Percentiles rank a stretch among this genome's conserved stretches.
Conservation (phyloP, 2,888 invertebrate species). For the Drepana falcataria region DNA sequence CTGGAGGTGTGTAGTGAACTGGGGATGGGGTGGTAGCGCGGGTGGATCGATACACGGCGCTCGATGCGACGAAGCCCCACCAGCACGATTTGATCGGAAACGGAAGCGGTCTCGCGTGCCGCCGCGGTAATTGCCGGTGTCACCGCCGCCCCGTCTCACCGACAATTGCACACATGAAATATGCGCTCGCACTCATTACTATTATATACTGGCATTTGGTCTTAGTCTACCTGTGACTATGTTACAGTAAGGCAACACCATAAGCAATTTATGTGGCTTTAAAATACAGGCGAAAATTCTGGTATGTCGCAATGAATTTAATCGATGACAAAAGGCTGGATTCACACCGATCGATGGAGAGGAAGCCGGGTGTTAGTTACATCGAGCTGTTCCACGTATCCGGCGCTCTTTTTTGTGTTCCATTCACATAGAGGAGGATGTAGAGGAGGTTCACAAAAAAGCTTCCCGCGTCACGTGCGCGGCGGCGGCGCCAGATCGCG, state of each 20-base stretch:
- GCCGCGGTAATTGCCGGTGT: slow-evolving; percentile 57
- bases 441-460: slow-evolving; percentile 47
- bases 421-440: slow-evolving; percentile 33
- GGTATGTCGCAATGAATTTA: background rate
- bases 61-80: slow-evolving; percentile 49
- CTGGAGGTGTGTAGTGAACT: too few relatives aligned
- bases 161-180: slow-evolving; percentile 49
- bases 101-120: slow-evolving; percentile 49
- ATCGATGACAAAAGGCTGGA: background rate
- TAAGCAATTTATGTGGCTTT: too few relatives aligned
- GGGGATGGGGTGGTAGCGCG: slow-evolving; percentile 5
- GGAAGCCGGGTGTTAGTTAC: slow-evolving; percentile 2
- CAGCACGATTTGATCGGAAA: slow-evolving; percentile 54
- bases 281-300: too few relatives aligned
- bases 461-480: slow-evolving; percentile 55
- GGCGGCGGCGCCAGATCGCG: slow-evolving; percentile 16
- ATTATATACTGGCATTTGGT: slow-evolving; percentile 28
- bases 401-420: slow-evolving; percentile 35
- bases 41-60: slow-evolving; percentile 15
- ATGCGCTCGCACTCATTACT: slow-evolving; percentile 30
- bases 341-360: background rate
- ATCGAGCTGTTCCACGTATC: slow-evolving; percentile 23
- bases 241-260: background rate
- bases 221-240: slow-evolving; percentile 1
- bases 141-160: slow-evolving; percentile 40